Conservation (phyloP, 37 sponge, comb jelly and placozoan genomes). For the Beroe forskalii region DNA sequence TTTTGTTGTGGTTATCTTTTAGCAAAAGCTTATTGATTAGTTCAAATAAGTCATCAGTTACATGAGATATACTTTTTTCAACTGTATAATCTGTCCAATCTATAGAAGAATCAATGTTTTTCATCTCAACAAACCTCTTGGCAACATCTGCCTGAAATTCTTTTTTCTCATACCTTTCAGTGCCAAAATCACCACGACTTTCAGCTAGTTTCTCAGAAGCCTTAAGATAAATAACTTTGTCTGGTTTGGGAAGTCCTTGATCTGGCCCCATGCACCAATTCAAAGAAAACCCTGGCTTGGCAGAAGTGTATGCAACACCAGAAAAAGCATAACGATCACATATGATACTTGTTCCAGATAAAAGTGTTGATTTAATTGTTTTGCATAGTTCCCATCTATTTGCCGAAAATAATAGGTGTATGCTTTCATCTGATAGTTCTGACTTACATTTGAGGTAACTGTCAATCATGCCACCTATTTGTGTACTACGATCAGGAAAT, state of each 20-base stretch:
- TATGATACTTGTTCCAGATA: slow-evolving; percentile 42
- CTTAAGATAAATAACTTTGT: neutral
- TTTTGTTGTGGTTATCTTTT: neutral
- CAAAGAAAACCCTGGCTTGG: slow-evolving; percentile 33
- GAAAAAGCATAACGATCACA: slow-evolving; percentile 64
- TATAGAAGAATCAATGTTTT: neutral
- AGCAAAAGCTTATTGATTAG: neutral
- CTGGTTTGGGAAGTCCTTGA: slow-evolving; percentile 24
- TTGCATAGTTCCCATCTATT: slow-evolving; percentile 54
- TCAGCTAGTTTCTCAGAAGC: slow-evolving; percentile 51
- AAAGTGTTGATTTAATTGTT: neutral
- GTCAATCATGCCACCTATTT: slow-evolving; percentile 52
- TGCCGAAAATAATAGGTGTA: slow-evolving; percentile 50
- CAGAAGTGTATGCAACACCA: slow-evolving; percentile 62
- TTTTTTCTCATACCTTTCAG: slow-evolving; percentile 45
- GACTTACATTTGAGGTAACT: slow-evolving; percentile 56
- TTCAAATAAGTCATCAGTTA: slow-evolving; percentile 23
- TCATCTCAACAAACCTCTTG: slow-evolving; percentile 21
- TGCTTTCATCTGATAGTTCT: slow-evolving; percentile 33
- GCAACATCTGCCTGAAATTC: slow-evolving; percentile 23
- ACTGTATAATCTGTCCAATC: slow-evolving; percentile 44
- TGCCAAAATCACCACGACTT: slow-evolving; percentile 4
- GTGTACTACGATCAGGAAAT: slow-evolving; percentile 63
- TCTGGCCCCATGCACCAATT: slow-evolving; percentile 54
- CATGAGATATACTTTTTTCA: neutral